These are phyloP conservation scores for Tragelaphus strepsiceros DNA, from an alignment of 2,113 vertebrate species.

Conservation along the genomic window DNA sequence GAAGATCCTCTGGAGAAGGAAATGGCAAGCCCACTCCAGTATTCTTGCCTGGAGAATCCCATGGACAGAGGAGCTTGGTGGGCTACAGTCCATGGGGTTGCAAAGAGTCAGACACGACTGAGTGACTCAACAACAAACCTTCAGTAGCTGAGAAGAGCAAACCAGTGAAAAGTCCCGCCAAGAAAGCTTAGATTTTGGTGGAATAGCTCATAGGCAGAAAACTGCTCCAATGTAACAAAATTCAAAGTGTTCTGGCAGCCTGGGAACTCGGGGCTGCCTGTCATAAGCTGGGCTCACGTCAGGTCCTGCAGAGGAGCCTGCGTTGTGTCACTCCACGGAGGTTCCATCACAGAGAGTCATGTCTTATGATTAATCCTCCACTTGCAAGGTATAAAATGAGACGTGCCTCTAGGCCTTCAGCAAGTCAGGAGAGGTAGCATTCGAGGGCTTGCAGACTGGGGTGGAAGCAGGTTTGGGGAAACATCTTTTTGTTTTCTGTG, in stretches of 20 bases:
- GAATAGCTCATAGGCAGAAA: not conserved
- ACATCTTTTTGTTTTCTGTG: not conserved
- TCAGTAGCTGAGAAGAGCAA: not conserved
- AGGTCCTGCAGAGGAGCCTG: not conserved
- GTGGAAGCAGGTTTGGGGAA: not conserved
- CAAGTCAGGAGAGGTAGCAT: not conserved
- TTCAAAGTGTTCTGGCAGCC: not conserved
- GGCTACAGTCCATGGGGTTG: not conserved
- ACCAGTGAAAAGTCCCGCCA: not conserved
- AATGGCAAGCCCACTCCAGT: not conserved
- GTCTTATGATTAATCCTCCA: constrained; percentile 25
- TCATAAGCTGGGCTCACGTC: not conserved
- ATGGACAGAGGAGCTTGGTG: not conserved
- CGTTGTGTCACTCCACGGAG: not conserved
- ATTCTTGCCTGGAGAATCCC: not conserved
- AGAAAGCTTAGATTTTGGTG: not conserved
- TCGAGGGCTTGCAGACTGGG: not conserved
- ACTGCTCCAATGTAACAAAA: not conserved
- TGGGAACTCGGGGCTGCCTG: not conserved
- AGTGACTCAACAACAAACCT: not conserved
- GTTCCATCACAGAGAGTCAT: not conserved
- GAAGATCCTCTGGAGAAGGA: not conserved
- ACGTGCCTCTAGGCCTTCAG: not conserved
- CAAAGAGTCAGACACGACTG: not conserved
- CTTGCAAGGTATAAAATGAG: constrained; percentile 2